Conservation (phyloP, 2,888 invertebrate species). For the Caenorhabditis afra region DNA sequence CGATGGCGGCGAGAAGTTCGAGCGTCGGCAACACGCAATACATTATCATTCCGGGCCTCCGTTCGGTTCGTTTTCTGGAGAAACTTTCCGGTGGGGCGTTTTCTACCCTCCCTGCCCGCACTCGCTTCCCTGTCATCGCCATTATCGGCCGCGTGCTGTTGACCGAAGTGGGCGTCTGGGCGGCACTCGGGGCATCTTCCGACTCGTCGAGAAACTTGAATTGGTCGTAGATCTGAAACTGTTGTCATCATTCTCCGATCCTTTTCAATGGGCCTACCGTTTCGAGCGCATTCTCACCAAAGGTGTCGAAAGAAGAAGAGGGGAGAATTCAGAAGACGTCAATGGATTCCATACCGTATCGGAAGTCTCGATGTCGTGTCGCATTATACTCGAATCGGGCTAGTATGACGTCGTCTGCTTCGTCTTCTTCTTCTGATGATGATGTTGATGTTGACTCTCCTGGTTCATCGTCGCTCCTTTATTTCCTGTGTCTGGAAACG, state of each 20-base stretch:
- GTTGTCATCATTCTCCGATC: constrained; percentile 4
- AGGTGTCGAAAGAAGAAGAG: constrained; percentile 66
- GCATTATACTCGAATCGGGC: constrained; percentile 56
- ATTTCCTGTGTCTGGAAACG: no score
- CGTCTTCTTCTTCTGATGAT: no score
- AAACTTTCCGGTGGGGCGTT: not conserved
- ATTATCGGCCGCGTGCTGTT: constrained; percentile 55
- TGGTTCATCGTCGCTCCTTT: no score
- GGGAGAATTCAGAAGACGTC: not conserved
- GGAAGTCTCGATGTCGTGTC: constrained; percentile 10
- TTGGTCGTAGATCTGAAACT: constrained; percentile 68
- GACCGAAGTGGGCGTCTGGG: constrained; percentile 55
- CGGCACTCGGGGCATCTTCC: constrained; percentile 55
- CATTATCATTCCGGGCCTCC: constrained; percentile 18
- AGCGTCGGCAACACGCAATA: constrained; percentile 45
- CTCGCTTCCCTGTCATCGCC: constrained; percentile 14
- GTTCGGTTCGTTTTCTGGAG: constrained; percentile 36
- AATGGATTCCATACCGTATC: constrained; percentile 29
- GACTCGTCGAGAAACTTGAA: constrained; percentile 67
- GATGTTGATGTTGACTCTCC: no score
- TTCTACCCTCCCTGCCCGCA: no score
- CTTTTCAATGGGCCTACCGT: constrained; percentile 47
- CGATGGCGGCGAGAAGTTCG: constrained; percentile 43
- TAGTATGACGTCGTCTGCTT: constrained; percentile 39
- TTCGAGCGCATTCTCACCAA: constrained; percentile 67